Conservation (phyloP, 1,140 invertebrate species). For the Calycopis cecrops region DNA sequence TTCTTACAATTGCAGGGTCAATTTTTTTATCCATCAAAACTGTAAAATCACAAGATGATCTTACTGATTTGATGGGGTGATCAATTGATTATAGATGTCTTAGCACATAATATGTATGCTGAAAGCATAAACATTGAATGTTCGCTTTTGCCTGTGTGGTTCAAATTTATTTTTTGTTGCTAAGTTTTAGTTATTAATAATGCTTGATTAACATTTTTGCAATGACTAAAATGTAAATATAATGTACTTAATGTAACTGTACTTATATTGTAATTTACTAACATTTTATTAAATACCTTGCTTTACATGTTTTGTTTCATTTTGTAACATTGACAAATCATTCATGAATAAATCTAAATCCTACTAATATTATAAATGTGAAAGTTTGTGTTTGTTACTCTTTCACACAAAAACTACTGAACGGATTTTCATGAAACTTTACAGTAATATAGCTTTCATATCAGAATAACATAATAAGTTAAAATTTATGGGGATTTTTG, state of each 20-base stretch:
- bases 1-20: constrained; percentile 62
- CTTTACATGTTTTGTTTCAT: neutral
- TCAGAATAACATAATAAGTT: too few relatives aligned
- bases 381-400: too few relatives aligned
- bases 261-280: constrained; percentile 10
- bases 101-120: constrained; percentile 47
- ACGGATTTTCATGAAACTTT: too few relatives aligned
- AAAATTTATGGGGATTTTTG: too few relatives aligned
- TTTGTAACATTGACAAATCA: neutral
- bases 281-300: constrained; percentile 11
- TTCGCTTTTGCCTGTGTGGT: constrained; percentile 21
- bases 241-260: constrained; percentile 12
- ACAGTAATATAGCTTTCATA: too few relatives aligned
- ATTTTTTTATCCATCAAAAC: constrained; percentile 63
- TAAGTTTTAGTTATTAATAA: constrained; percentile 26
- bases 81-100: constrained; percentile 60
- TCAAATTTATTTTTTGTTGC: constrained; percentile 24
- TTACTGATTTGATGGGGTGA: constrained; percentile 52
- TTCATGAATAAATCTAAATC: too few relatives aligned
- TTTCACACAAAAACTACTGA: too few relatives aligned
- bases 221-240: constrained; percentile 19
- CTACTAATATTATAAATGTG: too few relatives aligned
- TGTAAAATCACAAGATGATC: constrained; percentile 26
- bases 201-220: constrained; percentile 16
- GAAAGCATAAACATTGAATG: constrained; percentile 10